Evolutionary conservation across 2,888 invertebrate genomes (phyloP).

Genomic region (Cryptosula pallasiana): DNA sequence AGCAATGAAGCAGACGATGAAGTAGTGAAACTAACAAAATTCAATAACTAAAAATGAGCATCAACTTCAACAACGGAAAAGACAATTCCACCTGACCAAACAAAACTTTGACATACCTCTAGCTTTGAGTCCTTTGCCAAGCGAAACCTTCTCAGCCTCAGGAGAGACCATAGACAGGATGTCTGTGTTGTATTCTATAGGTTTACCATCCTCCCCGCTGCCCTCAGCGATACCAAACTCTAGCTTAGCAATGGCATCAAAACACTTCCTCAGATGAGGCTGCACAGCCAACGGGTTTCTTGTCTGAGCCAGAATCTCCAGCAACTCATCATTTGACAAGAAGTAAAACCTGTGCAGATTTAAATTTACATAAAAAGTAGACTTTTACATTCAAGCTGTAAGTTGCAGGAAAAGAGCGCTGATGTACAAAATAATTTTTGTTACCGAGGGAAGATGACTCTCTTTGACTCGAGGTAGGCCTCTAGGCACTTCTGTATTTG

Average conservation of each 20-base stretch:
- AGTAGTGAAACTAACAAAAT: too few species aligned
- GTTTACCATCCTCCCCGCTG: conserved; percentile 30
- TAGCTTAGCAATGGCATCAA: conserved; percentile 57
- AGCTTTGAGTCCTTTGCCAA: conserved; percentile 61
- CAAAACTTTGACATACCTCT: conserved; percentile 19
- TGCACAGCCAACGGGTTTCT: conserved; percentile 79
- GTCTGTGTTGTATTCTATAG: conserved; percentile 64
- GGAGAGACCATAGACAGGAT: conserved; percentile 85
- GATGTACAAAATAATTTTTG: neutral
- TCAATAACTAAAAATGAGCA: too few species aligned
- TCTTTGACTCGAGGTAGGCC: conserved; percentile 80
- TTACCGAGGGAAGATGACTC: conserved; percentile 71
- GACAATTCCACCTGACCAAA: too few species aligned
- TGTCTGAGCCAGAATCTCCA: conserved; percentile 86
- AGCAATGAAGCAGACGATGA: too few species aligned
- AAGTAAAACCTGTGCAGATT: conserved; percentile 72
- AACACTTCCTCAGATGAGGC: conserved; percentile 82
- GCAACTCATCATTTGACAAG: conserved; percentile 78
- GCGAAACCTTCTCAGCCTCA: conserved; percentile 73
- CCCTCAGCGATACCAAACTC: conserved; percentile 47
- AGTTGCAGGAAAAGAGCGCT: neutral
- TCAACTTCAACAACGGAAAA: too few species aligned
- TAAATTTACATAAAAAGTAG: neutral
- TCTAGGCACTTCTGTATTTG: conserved; percentile 85
- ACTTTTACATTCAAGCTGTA: neutral